phyloP scores from a whole-genome alignment of 1,140 invertebrate genomes.

The Calliopsis andreniformis region DNA sequence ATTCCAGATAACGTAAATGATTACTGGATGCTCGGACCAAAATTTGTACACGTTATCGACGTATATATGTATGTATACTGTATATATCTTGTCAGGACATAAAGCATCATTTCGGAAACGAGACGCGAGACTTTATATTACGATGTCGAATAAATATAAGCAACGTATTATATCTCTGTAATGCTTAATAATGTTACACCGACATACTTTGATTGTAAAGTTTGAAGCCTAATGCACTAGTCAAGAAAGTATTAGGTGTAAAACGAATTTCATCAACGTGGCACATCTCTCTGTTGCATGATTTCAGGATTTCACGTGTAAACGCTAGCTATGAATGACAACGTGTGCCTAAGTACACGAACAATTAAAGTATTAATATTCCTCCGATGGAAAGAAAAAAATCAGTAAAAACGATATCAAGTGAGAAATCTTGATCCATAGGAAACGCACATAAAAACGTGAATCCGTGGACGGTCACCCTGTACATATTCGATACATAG shows the following conservation, averaged over 20 bases:
- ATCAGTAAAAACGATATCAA: slow-evolving; percentile 61
- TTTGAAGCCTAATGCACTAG: slow-evolving; percentile 30
- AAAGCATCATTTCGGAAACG: slow-evolving; percentile 38
- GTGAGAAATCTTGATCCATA: slow-evolving; percentile 70
- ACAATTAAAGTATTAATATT: slow-evolving; percentile 37
- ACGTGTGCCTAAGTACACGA: slow-evolving; percentile 59
- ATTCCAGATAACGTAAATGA: slow-evolving; percentile 23
- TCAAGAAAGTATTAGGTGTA: slow-evolving; percentile 38
- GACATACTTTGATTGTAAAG: slow-evolving; percentile 46
- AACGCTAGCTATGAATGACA: slow-evolving; percentile 41
- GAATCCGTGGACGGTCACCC: slow-evolving; percentile 77
- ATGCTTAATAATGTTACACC: slow-evolving; percentile 31
- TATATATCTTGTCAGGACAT: slow-evolving; percentile 9
- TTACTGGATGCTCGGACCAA: slow-evolving; percentile 27
- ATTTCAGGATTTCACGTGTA: slow-evolving; percentile 36
- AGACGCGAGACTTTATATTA: slow-evolving; percentile 18
- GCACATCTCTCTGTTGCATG: slow-evolving; percentile 42
- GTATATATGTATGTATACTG: background rate
- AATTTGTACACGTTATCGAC: slow-evolving; percentile 43
- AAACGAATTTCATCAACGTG: slow-evolving; percentile 44
- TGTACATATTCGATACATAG: slow-evolving; percentile 76
- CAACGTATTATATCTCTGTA: slow-evolving; percentile 29
- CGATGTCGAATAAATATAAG: slow-evolving; percentile 36
- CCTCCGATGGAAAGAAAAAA: slow-evolving; percentile 15
- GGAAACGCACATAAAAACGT: slow-evolving; percentile 73